These are phyloP conservation scores for Hemitrygon akajei DNA, from an alignment of 2,797 vertebrate genomes.

Conservation along the genomic window DNA sequence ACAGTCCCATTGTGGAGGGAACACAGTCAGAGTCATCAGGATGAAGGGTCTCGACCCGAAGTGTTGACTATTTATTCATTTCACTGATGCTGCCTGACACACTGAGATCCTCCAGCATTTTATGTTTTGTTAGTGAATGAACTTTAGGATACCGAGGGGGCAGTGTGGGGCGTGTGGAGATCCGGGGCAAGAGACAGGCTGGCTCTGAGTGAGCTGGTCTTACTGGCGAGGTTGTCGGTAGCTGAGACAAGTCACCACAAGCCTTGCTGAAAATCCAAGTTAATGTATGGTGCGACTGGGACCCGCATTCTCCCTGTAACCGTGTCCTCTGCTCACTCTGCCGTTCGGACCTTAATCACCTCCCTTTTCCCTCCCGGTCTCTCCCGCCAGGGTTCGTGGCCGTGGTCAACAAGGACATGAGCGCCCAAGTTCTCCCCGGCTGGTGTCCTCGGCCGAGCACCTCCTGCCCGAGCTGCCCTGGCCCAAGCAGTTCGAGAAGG, in stretches of 20 bases:
- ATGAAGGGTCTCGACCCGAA: no score
- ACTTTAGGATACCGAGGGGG: no score
- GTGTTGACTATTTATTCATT: no score
- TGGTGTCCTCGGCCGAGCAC: conserved; percentile 73
- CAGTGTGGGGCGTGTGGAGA: no score
- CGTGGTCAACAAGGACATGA: conserved; percentile 87
- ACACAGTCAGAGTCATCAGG: no score
- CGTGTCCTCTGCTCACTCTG: background rate
- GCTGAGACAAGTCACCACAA: background rate
- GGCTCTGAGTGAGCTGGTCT: background rate
- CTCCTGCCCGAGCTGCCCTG: conserved; percentile 79
- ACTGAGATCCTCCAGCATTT: no score
- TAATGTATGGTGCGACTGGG: no score
- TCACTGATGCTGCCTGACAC: no score
- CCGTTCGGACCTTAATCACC: background rate
- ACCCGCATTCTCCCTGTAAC: no score
- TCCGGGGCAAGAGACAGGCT: background rate
- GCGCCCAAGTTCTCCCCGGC: conserved; percentile 74
- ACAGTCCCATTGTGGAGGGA: no score
- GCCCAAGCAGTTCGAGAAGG: conserved; percentile 79
- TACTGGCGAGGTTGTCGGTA: fast-evolving
- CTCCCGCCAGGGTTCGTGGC: conserved; percentile 76
- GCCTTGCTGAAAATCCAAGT: no score
- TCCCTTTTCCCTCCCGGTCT: background rate
- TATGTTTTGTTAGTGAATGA: no score